phyloP scores from a whole-genome alignment of 2,888 invertebrate species.

The Drosophila sordidula region DNA sequence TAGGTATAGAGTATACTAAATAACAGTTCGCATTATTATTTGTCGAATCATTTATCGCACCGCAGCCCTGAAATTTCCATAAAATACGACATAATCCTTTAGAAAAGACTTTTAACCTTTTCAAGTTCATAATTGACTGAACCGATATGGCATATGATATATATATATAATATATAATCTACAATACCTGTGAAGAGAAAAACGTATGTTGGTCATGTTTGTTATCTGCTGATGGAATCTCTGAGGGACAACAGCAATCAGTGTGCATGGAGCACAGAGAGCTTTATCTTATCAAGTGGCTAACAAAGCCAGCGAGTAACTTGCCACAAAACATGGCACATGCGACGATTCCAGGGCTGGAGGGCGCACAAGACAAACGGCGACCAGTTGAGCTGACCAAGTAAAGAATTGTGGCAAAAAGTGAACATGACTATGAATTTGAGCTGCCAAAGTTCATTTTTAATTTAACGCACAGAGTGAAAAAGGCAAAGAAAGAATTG shows the following conservation, averaged over 20 bases:
- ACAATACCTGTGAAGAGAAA: background rate
- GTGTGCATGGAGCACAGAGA: slow-evolving; percentile 21
- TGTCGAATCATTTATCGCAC: background rate
- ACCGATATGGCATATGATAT: background rate
- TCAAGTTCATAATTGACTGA: background rate
- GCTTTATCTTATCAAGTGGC: slow-evolving; percentile 72
- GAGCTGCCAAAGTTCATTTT: slow-evolving; percentile 77
- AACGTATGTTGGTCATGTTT: slow-evolving; percentile 1
- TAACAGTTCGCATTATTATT: too few species aligned
- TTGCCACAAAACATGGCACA: slow-evolving; percentile 39
- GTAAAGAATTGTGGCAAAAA: slow-evolving; percentile 56
- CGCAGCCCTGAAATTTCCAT: background rate
- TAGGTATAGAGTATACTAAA: too few species aligned
- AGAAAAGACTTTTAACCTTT: background rate
- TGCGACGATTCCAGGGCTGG: slow-evolving; percentile 4
- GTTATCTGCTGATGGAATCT: slow-evolving; percentile 31
- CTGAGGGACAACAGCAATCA: slow-evolving; percentile 41
- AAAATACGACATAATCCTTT: background rate
- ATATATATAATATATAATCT: background rate
- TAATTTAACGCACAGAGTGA: slow-evolving; percentile 59
- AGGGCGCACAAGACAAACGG: slow-evolving; percentile 42
- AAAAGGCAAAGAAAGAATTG: background rate
- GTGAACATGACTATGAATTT: slow-evolving; percentile 78
- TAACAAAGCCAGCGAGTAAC: slow-evolving; percentile 56
- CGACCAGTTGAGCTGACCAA: slow-evolving; percentile 57